A percentile compares a stretch with the other conserved stretches of the same genome.
Conservation (phyloP, 2,113 vertebrate species). For the Sapayoa aenigma region DNA sequence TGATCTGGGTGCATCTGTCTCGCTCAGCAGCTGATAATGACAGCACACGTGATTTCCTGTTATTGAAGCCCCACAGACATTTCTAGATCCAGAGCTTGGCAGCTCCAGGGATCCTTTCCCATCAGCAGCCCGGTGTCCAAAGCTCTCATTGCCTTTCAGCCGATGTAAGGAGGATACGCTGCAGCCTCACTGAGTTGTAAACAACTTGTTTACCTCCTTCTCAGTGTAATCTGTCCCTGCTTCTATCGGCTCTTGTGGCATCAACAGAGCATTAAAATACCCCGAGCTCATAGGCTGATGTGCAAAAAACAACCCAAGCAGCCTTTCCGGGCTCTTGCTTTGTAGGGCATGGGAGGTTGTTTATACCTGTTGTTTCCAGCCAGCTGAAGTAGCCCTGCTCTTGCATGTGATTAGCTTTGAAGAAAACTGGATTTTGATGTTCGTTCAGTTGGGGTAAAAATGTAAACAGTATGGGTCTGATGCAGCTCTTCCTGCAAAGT, state of each 20-base stretch:
- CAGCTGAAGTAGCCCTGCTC: background rate
- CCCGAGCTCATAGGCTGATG: slow-evolving; percentile 22
- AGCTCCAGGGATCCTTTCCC: slow-evolving; percentile 2
- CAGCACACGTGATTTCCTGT: slow-evolving; percentile 59
- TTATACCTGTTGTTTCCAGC: slow-evolving; percentile 21
- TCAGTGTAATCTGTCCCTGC: slow-evolving; percentile 29
- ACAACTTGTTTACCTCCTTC: slow-evolving; percentile 53
- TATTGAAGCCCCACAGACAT: slow-evolving; percentile 50
- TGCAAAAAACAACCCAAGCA: slow-evolving; percentile 21
- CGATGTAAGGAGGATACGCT: background rate
- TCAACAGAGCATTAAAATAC: slow-evolving; percentile 50
- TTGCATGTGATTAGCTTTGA: background rate
- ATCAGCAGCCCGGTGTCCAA: background rate
- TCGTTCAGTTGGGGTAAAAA: background rate
- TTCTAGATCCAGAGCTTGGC: slow-evolving; percentile 35
- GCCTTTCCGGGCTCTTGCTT: slow-evolving; percentile 1
- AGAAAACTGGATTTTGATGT: background rate
- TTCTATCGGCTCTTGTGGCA: slow-evolving; percentile 5
- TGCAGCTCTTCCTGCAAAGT: background rate
- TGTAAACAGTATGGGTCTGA: background rate
- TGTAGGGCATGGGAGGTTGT: background rate
- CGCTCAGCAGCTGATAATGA: slow-evolving; percentile 62
- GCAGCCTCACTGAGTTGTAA: background rate
- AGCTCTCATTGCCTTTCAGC: background rate
- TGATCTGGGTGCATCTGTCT: slow-evolving; percentile 64